Evolutionary conservation across 2,888 invertebrate genomes (phyloP), one percentile per base, ranked within the genome.

Genomic region (Diloba caeruleocephala): DNA sequence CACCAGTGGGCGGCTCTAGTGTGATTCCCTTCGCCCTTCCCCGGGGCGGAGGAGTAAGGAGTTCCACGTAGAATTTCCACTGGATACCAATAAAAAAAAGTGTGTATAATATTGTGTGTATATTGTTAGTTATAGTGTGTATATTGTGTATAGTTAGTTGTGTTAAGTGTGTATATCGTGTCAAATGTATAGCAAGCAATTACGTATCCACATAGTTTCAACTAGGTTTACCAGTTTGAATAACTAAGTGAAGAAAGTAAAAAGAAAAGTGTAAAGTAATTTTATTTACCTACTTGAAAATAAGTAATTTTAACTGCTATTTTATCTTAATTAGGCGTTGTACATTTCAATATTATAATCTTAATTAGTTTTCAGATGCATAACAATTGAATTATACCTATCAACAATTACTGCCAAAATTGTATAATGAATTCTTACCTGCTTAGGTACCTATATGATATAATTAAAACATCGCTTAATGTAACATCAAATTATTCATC

Each of bases 191-290:
- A n/a, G n/a, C n/a, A n/a, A n/a, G n/a, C n/a, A n/a, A n/a, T n/a
- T n/a, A n/a, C n/a, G n/a, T n/a, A n/a, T n/a, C n/a, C n/a, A n/a
- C n/a, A n/a, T n/a, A n/a, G n/a, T n/a, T n/a, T n/a, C n/a, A n/a
- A n/a, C n/a, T n/a, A n/a, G n/a, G n/a, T n/a, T n/a, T n/a, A n/a
- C n/a, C n/a, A n/a, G n/a, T 21, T 4, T 21, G 21, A 21, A 4
- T 21, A 21, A 5, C 6, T 2, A n/a, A n/a, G n/a, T n/a, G n/a
- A n/a, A n/a, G n/a, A 15, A 38, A 37, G 17, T 42, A 31, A 31
- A 42, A n/a, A 50, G 44, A 50, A 64, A 43, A 50, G 34, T 58
- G 57, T 57, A 46, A 46, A 42, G 25, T n/a, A 23, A 37, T 15
- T 33, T 41, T 12, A n/a, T 7, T 8, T 26, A n/a, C n/a, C n/a